Conservation (phyloP, 2,113 vertebrate genomes). For the Albula glossodonta region DNA sequence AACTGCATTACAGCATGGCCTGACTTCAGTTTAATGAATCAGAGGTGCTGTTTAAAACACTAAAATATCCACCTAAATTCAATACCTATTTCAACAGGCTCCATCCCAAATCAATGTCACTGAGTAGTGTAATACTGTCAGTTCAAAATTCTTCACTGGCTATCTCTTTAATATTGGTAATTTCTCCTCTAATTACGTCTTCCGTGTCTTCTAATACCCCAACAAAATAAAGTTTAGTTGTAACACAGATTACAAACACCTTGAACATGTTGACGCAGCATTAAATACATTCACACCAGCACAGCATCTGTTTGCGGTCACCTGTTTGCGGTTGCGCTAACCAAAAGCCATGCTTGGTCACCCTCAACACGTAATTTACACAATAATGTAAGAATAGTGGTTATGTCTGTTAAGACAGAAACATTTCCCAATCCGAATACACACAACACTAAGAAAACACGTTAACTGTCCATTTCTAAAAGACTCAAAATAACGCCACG, state of each 20-base stretch:
- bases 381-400: not conserved
- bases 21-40: no score
- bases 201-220: not conserved
- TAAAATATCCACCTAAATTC: not conserved
- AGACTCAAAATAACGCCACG: not conserved
- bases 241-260: not conserved
- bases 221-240: not conserved
- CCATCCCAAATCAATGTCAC: not conserved
- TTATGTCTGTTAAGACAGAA: not conserved
- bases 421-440: not conserved
- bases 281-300: conserved; percentile 4
- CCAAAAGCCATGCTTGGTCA: not conserved
- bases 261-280: conserved; percentile 5
- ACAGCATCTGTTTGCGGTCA: not conserved
- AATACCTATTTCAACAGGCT: not conserved
- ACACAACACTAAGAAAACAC: not conserved
- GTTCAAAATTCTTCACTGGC: not conserved
- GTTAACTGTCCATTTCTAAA: not conserved
- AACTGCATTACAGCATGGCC: not conserved
- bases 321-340: not conserved
- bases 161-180: not conserved
- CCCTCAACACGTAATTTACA: not conserved
- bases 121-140: not conserved
- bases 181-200: not conserved
- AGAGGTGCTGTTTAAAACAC: no score